A percentile compares a stretch with the other conserved stretches of the same genome.
Conservation (phyloP, 2,797 vertebrate genomes). For the Gymnoscopelus microlampas region DNA sequence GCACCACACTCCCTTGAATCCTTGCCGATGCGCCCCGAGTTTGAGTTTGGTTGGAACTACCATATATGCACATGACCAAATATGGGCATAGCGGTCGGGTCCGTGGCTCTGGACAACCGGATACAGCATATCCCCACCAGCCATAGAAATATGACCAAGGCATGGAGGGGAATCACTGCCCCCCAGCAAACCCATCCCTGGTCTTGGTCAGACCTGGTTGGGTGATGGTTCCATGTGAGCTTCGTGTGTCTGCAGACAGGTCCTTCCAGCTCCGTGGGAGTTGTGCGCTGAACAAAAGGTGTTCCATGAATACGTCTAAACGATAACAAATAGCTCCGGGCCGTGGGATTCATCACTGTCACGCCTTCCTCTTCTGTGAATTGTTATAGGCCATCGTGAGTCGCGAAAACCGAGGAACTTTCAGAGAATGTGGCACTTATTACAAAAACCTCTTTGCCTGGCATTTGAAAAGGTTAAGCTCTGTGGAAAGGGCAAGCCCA, state of each 20-base stretch:
- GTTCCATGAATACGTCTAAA: conserved; percentile 53
- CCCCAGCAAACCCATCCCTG: no score
- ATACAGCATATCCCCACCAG: no score
- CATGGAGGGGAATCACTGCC: no score
- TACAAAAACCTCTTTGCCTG: conserved; percentile 72
- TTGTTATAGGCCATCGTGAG: conserved; percentile 69
- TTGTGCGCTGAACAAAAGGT: conserved; percentile 30
- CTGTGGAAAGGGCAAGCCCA: conserved; percentile 77
- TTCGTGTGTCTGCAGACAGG: conserved; percentile 20
- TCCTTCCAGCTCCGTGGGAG: conserved; percentile 32
- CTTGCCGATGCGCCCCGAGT: no score
- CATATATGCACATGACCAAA: no score
- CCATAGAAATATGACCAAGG: no score
- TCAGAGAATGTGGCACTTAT: conserved; percentile 68
- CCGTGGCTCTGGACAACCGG: no score
- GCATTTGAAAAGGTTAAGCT: conserved; percentile 83
- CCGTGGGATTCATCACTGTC: conserved; percentile 73
- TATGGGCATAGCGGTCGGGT: no score
- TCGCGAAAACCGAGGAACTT: conserved; percentile 60
- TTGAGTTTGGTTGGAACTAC: no score
- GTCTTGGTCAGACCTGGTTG: neutral
- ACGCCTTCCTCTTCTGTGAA: conserved; percentile 50
- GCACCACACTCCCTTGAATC: no score
- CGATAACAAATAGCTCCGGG: conserved; percentile 63
- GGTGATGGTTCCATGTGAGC: conserved; percentile 15